Evolutionary conservation across 2,113 vertebrate species (phyloP).

Genomic region (Zootoca vivipara): DNA sequence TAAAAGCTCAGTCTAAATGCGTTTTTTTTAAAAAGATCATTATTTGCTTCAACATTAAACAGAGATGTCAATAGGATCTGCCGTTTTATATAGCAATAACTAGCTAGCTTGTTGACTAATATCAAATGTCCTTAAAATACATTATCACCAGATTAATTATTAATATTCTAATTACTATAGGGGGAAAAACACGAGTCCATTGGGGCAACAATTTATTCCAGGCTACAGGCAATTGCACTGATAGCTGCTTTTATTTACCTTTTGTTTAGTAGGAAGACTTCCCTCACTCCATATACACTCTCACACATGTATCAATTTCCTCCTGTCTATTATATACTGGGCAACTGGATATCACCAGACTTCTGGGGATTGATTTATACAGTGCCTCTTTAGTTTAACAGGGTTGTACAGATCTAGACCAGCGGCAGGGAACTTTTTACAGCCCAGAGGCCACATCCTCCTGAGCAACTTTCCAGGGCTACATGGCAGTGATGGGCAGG

Average conservation of each 20-base stretch:
- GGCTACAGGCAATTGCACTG: neutral
- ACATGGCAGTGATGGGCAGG: too few relatives aligned
- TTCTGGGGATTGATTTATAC: neutral
- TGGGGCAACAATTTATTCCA: neutral
- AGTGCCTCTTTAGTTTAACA: neutral
- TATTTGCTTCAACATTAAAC: neutral
- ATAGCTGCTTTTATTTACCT: neutral
- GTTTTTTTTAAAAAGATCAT: neutral
- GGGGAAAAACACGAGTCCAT: neutral
- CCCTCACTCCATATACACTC: neutral
- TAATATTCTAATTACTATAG: slow-evolving; percentile 18
- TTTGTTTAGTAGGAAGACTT: neutral
- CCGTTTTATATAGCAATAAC: slow-evolving; percentile 6
- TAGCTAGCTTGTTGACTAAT: neutral
- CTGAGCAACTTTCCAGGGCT: too few relatives aligned
- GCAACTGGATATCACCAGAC: neutral
- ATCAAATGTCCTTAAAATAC: neutral
- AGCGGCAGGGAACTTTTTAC: too few relatives aligned
- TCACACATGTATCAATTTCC: neutral
- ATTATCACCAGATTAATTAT: slow-evolving; percentile 24
- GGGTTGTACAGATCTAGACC: neutral
- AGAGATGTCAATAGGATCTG: slow-evolving; percentile 15
- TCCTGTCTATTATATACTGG: neutral
- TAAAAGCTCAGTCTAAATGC: neutral
- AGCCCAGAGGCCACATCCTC: too few relatives aligned